These are phyloP conservation scores for Zygogramma bicolorata DNA, from an alignment of 2,888 invertebrate species.

Conservation along the genomic window DNA sequence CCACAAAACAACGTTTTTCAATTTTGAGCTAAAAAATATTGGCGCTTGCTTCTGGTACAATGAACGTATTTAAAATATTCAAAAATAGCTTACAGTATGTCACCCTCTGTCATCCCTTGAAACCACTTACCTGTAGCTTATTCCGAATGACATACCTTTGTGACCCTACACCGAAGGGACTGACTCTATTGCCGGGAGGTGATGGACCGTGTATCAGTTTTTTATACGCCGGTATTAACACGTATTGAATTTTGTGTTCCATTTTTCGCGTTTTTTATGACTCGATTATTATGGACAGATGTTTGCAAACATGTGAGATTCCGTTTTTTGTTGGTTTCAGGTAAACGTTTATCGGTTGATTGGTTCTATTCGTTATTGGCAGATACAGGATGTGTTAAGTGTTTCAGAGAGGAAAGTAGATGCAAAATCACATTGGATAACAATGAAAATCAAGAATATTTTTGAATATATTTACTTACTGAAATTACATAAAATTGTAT, in stretches of 20 bases:
- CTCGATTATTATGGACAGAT: slow-evolving; percentile 2
- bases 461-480: too few relatives aligned
- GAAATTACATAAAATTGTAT: too few relatives aligned
- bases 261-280: slow-evolving; percentile 18
- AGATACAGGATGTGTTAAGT: background rate
- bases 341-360: background rate
- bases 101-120: slow-evolving; percentile 10
- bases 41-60: background rate
- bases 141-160: slow-evolving; percentile 25
- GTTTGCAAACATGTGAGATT: slow-evolving; percentile 22
- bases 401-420: too few relatives aligned
- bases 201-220: slow-evolving; percentile 24
- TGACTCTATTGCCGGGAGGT: slow-evolving; percentile 27
- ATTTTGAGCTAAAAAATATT: too few relatives aligned
- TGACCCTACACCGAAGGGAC: slow-evolving; percentile 18
- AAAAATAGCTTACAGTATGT: background rate
- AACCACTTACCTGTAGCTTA: slow-evolving; percentile 28
- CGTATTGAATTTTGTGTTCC: background rate
- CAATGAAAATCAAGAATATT: too few relatives aligned
- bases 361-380: background rate
- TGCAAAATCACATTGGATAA: too few relatives aligned
- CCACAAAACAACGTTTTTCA: too few relatives aligned
- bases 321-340: background rate
- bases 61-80: background rate
- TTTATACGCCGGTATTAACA: background rate